A percentile compares a stretch with the other conserved stretches of the same genome.
phyloP scores from a whole-genome alignment of 2,797 vertebrate genomes.

The Sebastes steindachneri region DNA sequence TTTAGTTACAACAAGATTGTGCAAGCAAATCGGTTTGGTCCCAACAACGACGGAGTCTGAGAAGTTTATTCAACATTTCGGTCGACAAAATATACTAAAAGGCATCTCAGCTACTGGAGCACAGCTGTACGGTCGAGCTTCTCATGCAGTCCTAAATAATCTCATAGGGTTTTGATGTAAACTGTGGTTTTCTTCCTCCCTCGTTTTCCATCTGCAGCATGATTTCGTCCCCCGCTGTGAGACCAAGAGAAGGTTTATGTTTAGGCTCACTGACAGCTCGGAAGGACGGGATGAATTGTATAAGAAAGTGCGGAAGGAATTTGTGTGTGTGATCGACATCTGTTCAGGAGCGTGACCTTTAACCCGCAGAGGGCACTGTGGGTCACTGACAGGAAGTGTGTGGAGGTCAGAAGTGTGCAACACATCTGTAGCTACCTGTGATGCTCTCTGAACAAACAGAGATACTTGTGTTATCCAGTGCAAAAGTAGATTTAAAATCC shows the following conservation, averaged over 20 bases:
- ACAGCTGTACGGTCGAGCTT: background rate
- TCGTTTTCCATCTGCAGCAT: constrained; percentile 3
- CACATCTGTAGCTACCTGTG: constrained; percentile 1
- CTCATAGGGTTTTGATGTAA: background rate
- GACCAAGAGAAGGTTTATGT: background rate
- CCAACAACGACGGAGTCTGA: background rate
- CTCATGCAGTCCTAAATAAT: background rate
- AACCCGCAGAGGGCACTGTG: constrained; percentile 7
- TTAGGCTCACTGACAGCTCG: constrained; percentile 13
- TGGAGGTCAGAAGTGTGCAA: background rate
- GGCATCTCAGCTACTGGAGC: background rate
- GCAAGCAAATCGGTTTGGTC: background rate
- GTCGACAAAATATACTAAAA: background rate
- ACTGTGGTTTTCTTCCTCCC: background rate
- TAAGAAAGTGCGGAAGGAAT: constrained; percentile 7
- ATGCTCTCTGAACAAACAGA: background rate
- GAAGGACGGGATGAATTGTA: background rate
- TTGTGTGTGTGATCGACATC: constrained; percentile 23
- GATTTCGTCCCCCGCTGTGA: background rate
- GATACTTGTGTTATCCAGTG: background rate
- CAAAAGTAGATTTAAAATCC: background rate
- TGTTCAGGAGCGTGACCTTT: constrained; percentile 46
- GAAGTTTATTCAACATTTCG: background rate
- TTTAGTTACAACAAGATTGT: constrained; percentile 8
- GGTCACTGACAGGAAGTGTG: constrained; percentile 51